phyloP scores from a whole-genome alignment of 1,140 invertebrate genomes.

The Microplitis mediator region DNA sequence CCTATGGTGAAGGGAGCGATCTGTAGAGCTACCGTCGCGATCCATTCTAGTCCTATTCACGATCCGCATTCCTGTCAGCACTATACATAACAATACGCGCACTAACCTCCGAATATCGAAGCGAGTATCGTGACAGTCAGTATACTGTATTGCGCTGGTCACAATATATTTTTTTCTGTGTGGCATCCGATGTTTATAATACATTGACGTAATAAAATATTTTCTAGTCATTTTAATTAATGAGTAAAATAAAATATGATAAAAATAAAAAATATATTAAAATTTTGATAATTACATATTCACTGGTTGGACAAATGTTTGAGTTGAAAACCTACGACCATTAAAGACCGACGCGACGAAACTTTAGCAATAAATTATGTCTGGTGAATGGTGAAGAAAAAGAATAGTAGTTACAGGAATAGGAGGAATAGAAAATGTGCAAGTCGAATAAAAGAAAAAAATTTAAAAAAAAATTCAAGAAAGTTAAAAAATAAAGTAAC shows the following conservation, averaged over 20 bases:
- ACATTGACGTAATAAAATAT: conserved; percentile 1
- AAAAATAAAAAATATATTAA: not conserved
- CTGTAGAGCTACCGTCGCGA: too few species aligned
- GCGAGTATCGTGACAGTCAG: too few species aligned
- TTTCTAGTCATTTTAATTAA: too few species aligned
- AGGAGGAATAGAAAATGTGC: not conserved
- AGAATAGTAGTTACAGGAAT: not conserved
- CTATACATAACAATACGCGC: too few species aligned
- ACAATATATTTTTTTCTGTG: too few species aligned
- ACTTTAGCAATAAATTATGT: conserved; percentile 35
- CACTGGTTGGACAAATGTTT: not conserved
- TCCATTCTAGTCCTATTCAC: too few species aligned
- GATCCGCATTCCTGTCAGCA: too few species aligned
- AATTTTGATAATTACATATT: not conserved
- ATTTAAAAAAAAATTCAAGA: too few species aligned
- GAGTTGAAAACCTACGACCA: conserved; percentile 29
- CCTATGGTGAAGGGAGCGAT: too few species aligned
- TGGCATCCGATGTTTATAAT: conserved; percentile 7
- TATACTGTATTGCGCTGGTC: too few species aligned
- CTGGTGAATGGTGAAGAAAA: conserved; percentile 20
- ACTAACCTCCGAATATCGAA: too few species aligned
- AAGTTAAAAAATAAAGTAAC: too few species aligned
- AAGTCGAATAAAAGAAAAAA: not conserved
- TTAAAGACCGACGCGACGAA: conserved; percentile 33
- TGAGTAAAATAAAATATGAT: not conserved